These are phyloP conservation scores for Caenorhabditis japonica DNA, from an alignment of 2,888 invertebrate species.

Conservation along the genomic window DNA sequence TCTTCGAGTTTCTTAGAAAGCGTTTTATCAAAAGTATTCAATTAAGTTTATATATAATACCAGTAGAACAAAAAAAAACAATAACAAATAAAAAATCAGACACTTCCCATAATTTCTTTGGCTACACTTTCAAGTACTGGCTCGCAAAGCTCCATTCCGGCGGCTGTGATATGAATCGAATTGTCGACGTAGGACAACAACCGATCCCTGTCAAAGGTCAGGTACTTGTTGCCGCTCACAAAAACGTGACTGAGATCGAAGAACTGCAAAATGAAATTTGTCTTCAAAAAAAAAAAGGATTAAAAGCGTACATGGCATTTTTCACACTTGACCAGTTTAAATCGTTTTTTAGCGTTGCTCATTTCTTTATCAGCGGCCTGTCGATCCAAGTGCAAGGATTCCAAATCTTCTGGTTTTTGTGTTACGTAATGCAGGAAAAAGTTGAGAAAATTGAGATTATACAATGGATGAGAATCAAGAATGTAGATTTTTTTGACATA, in stretches of 20 bases:
- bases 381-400: constrained; percentile 21
- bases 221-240: constrained; percentile 19
- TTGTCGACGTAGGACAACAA: constrained; percentile 47
- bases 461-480: constrained; percentile 14
- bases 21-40: no score
- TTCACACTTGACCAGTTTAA: constrained; percentile 17
- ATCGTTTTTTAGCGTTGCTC: constrained; percentile 12
- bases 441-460: constrained; percentile 12
- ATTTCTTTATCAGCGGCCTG: constrained; percentile 15
- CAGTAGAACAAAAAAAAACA: no score
- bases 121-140: constrained; percentile 21
- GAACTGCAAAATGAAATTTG: constrained; percentile 19
- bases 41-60: no score
- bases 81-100: no score
- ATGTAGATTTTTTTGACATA: constrained; percentile 26
- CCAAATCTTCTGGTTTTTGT: constrained; percentile 24
- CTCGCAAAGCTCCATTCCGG: constrained; percentile 30
- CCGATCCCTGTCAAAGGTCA: constrained; percentile 29
- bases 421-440: constrained; percentile 20
- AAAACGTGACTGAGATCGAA: constrained; percentile 37
- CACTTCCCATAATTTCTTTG: constrained; percentile 19
- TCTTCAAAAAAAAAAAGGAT: constrained; percentile 1
- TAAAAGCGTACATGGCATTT: constrained; percentile 6
- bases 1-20: no score
- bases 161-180: constrained; percentile 31